Evolutionary conservation across 2,113 vertebrate species (phyloP).

Genomic region (Thamnophis sirtalis): DNA sequence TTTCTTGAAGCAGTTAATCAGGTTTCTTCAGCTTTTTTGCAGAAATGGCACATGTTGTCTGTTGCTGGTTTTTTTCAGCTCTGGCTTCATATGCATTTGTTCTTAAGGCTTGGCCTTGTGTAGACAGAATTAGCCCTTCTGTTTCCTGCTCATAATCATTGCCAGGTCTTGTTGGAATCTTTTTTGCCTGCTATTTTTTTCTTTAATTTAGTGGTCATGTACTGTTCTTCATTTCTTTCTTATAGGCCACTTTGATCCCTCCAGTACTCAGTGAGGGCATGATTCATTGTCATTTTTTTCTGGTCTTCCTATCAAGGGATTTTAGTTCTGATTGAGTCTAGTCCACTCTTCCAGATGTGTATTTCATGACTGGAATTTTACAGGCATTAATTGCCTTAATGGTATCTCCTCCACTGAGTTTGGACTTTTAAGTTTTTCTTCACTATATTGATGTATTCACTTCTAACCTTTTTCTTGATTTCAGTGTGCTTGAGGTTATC

Average conservation of each 20-base stretch:
- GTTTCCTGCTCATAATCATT: background rate
- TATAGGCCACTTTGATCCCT: background rate
- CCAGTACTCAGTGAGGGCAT: background rate
- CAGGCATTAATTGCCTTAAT: background rate
- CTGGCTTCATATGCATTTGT: background rate
- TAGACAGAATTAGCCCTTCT: background rate
- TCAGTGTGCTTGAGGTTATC: background rate
- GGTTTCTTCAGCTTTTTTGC: background rate
- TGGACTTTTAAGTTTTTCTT: background rate
- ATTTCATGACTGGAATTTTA: background rate
- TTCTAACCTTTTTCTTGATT: background rate
- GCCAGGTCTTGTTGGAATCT: background rate
- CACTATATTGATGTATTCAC: background rate
- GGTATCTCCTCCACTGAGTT: background rate
- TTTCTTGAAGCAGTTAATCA: background rate
- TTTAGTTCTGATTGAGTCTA: background rate
- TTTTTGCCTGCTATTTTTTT: background rate
- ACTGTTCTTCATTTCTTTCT: background rate
- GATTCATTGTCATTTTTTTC: background rate
- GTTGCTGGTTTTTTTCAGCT: background rate
- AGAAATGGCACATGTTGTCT: background rate
- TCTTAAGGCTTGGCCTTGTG: background rate
- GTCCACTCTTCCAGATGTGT: background rate
- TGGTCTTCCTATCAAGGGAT: background rate
- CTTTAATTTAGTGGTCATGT: background rate